A percentile compares a stretch with the other conserved stretches of the same genome.
phyloP scores from a whole-genome alignment of 2,797 vertebrate genomes.

The Zenarchopterus dispar region DNA sequence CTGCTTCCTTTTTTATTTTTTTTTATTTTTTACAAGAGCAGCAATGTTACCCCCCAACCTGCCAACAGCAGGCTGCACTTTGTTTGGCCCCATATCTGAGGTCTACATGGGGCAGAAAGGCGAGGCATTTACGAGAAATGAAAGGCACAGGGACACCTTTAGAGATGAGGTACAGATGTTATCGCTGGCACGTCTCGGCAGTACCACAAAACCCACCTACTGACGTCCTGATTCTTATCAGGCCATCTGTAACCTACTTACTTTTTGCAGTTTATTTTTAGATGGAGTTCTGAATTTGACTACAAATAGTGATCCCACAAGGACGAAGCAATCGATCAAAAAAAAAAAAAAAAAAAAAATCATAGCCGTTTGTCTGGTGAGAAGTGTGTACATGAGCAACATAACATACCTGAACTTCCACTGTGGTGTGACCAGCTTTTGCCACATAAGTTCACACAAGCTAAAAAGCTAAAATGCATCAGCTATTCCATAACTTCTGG shows the following conservation, averaged over 20 bases:
- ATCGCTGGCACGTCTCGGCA: constrained; percentile 56
- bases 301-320: constrained; percentile 53
- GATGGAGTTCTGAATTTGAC: constrained; percentile 65
- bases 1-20: neutral
- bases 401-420: constrained; percentile 15
- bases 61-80: constrained; percentile 58
- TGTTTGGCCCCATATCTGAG: constrained; percentile 55
- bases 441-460: no score
- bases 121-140: constrained; percentile 65
- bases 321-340: constrained; percentile 47
- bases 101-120: constrained; percentile 69
- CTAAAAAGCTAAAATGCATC: no score
- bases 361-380: constrained; percentile 29
- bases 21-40: neutral
- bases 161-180: constrained; percentile 62
- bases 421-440: neutral
- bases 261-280: constrained; percentile 63
- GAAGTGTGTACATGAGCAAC: constrained; percentile 12
- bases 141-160: constrained; percentile 66
- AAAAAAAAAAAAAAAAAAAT: constrained; percentile 39
- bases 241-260: constrained; percentile 75
- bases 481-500: no score
- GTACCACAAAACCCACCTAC: constrained; percentile 40
- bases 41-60: constrained; percentile 17
- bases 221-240: constrained; percentile 63